phyloP scores from a whole-genome alignment of 2,113 vertebrate genomes.

The Chaetodon trifascialis region DNA sequence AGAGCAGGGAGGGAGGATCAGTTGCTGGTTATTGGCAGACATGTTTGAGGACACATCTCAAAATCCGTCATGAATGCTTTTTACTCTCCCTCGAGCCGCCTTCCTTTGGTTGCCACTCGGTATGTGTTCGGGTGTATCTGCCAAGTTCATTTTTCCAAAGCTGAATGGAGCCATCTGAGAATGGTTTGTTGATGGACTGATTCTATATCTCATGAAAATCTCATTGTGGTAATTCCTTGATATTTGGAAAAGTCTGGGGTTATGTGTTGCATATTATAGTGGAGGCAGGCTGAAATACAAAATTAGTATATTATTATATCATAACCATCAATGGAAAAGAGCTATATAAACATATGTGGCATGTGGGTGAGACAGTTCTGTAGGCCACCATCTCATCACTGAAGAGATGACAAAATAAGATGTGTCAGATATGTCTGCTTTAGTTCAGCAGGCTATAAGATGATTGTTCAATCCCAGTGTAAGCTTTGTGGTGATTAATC shows the following conservation, averaged over 20 bases:
- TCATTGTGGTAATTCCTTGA: neutral
- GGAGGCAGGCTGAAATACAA: neutral
- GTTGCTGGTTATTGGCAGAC: slow-evolving; percentile 29
- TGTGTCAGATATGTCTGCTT: neutral
- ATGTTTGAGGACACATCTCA: slow-evolving; percentile 17
- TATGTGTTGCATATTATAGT: neutral
- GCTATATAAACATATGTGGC: neutral
- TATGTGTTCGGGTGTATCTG: neutral
- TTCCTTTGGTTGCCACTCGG: neutral
- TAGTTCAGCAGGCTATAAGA: neutral
- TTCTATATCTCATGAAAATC: neutral
- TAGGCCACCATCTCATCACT: neutral
- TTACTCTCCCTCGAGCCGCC: neutral
- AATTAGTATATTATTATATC: too few species aligned
- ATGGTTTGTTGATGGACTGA: neutral
- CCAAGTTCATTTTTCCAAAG: neutral
- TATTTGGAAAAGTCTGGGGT: neutral
- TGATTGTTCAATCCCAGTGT: neutral
- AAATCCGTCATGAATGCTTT: neutral
- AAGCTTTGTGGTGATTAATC: neutral
- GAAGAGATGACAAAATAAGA: neutral
- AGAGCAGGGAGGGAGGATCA: slow-evolving; percentile 36
- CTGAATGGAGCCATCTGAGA: neutral
- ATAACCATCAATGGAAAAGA: neutral
- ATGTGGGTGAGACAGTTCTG: neutral